Evolutionary conservation across 2,113 vertebrate genomes (phyloP).

Genomic region (Aptenodytes forsteri): DNA sequence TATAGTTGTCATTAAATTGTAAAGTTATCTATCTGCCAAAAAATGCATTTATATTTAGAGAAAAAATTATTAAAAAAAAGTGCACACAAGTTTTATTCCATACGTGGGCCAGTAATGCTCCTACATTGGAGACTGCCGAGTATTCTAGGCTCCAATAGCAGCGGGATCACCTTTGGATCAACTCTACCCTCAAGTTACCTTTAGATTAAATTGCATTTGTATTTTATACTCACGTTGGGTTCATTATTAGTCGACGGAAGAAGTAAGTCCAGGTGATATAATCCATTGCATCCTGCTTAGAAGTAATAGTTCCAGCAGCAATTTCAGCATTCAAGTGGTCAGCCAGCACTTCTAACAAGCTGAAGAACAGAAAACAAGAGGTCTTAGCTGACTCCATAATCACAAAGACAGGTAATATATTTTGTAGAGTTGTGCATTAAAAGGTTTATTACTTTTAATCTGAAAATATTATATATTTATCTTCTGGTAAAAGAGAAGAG

Average conservation of each 20-base stretch:
- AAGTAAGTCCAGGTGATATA: constrained; percentile 99
- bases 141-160: background rate
- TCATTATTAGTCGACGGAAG: constrained; percentile 97
- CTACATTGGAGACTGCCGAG: background rate
- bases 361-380: constrained; percentile 63
- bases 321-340: constrained; percentile 98
- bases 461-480: constrained; percentile 34
- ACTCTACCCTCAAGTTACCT: background rate
- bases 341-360: constrained; percentile 90
- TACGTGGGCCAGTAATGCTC: background rate
- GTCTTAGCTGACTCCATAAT: background rate
- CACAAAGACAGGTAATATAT: constrained; percentile 13
- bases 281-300: constrained; percentile 98
- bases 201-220: background rate
- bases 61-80: background rate
- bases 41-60: constrained; percentile 33
- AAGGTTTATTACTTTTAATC: constrained; percentile 38
- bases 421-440: background rate
- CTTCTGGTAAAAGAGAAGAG: background rate
- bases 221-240: constrained; percentile 86
- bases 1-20: background rate
- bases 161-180: background rate
- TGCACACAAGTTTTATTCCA: background rate
- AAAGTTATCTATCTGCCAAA: constrained; percentile 41
- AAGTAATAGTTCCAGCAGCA: constrained; percentile 91